These are phyloP conservation scores for Tipula helvola DNA, from an alignment of 2,888 invertebrate genomes.

Conservation along the genomic window DNA sequence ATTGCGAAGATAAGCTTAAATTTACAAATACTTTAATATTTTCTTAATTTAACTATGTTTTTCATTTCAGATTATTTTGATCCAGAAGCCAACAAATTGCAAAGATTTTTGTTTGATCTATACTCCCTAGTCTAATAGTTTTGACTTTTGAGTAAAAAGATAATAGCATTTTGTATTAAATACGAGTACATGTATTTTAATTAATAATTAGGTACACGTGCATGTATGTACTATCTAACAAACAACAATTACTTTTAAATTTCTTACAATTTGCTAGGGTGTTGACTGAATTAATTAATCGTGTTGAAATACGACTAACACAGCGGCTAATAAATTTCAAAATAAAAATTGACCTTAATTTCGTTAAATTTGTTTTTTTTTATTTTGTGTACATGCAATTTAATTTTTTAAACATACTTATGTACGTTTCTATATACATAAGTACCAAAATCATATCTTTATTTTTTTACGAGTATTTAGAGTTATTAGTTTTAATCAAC, in stretches of 20 bases:
- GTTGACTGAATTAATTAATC: not conserved
- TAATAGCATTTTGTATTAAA: not conserved
- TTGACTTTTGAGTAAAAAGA: too few species aligned
- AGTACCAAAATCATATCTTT: not conserved
- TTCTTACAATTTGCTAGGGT: not conserved
- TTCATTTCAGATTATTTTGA: too few species aligned
- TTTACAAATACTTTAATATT: too few species aligned
- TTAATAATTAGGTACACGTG: not conserved
- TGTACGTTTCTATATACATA: not conserved
- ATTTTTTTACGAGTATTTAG: not conserved
- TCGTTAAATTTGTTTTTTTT: not conserved
- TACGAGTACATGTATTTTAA: not conserved
- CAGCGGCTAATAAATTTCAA: not conserved
- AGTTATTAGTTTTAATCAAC: not conserved
- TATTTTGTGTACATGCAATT: not conserved
- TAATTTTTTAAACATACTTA: not conserved
- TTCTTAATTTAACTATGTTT: too few species aligned
- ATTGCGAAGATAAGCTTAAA: too few species aligned
- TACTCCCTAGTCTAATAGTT: too few species aligned
- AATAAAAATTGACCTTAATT: not conserved
- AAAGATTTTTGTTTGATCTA: too few species aligned
- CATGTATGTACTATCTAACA: not conserved
- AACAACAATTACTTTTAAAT: not conserved
- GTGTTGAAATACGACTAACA: not conserved
- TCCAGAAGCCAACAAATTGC: too few species aligned